Evolutionary conservation across 2,888 invertebrate genomes (phyloP), one percentile per base, ranked within the genome.

Genomic region (Polyommatus icarus): DNA sequence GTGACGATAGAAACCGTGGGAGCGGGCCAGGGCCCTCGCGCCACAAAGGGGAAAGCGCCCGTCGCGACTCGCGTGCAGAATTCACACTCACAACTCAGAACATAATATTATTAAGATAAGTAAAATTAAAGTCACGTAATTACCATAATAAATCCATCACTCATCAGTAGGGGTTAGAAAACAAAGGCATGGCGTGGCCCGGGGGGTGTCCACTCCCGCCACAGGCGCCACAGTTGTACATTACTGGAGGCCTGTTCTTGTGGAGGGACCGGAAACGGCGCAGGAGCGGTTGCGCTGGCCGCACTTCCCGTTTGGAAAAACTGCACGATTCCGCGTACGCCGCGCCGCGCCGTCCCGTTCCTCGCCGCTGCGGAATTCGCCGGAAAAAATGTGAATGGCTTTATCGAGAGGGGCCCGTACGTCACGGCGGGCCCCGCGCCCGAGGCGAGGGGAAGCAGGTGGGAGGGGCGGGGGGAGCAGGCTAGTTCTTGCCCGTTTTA

Each of bases 401-500:
- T 75, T 75, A 75, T 75, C 32, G 75, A 54, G 75, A 50, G 20
- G 71, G 67, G n/a, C 61, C 24, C 6, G 71, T 76, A 71, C n/a
- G 72, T 46, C 18, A 73, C 15, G 46, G 59, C 36, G 29, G 54
- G 59, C 20, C 20, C 18, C 4, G 59, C 20, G 29, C 18, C 4
- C 12, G n/a, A 40, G 24, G 24, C 32, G 15, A 54, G 4, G 32
- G 76, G 61, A 24, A 24, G 24, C 24, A 24, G 8, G 36, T 46
- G 71, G n/a, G 29, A n/a, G 15, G 54, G 4, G 24, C 76, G 61
- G 12, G 36, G 71, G 73, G 6, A 71, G 50, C 6, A 73, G 72
- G 77, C 29, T 81, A 71, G 15, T 80, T 75, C 54, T 75, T 54
- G 24, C 24, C 12, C 29, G 54, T 50, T 75, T 75, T 54, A 54